phyloP scores from a whole-genome alignment of 2,113 vertebrate genomes.

The Loxodonta africana region DNA sequence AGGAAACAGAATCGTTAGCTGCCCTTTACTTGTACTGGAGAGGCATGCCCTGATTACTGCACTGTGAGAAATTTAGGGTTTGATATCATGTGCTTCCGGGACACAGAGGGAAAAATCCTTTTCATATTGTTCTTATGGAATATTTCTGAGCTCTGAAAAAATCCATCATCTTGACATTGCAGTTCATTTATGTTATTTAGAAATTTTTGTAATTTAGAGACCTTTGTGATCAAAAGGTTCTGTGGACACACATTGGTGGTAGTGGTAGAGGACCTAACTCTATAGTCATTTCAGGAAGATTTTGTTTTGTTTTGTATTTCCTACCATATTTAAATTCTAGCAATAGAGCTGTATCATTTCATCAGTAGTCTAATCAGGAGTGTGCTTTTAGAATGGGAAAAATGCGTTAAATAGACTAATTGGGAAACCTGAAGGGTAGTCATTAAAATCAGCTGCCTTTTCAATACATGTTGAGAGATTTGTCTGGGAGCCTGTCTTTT shows the following conservation, averaged over 20 bases:
- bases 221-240: neutral
- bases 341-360: constrained; percentile 25
- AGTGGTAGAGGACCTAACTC: neutral
- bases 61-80: neutral
- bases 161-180: neutral
- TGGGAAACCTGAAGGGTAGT: constrained; percentile 58
- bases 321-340: constrained; percentile 63
- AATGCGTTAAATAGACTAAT: constrained; percentile 64
- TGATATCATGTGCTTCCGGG: neutral
- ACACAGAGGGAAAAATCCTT: neutral
- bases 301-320: constrained; percentile 49
- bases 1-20: neutral
- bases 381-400: constrained; percentile 53
- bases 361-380: constrained; percentile 54
- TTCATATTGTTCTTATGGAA: neutral
- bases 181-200: neutral
- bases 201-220: neutral
- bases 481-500: constrained; percentile 69
- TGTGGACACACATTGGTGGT: neutral
- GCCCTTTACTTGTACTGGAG: neutral
- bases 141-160: neutral
- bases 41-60: neutral
- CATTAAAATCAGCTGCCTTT: constrained; percentile 79
- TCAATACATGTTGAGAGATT: constrained; percentile 62
- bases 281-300: neutral